Evolutionary conservation across 2,888 invertebrate species (phyloP), one percentile per base, ranked within the genome.

Genomic region (Caenorhabditis japonica): DNA sequence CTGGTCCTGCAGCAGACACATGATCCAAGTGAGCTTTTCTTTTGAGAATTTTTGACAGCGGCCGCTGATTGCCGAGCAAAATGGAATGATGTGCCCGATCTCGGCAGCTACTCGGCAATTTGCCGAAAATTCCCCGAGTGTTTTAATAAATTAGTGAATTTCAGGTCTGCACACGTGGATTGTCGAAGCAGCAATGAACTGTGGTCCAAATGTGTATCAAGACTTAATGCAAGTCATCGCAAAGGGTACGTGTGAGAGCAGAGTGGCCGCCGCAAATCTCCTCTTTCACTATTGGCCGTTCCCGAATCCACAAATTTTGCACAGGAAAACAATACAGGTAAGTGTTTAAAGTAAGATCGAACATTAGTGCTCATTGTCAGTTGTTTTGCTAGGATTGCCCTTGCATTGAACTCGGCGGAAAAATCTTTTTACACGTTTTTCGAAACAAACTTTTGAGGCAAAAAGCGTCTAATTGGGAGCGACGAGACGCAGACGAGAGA

Each of bases 201-300:
- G 94, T 85, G 96, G 96, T 89, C 92, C 92, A 80, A 92, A 93
- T 78, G 92, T 96, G 12, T 93, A 94, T 52, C 59, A 60, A n/a
- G 81, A 80, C 51, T 56, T 81, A 1, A 58, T 79, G 30, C 76
- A 80, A 62, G 77, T 77, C 2, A 77, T 77, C 8, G 72, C 79
- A 2, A 79, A 97, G 89, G 99, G 99, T 44, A 96, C 97, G 0
- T 92, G 94, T 77, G 93, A 93, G 53, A 94, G 97, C 0, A 90
- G 96, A 53, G 92, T 94, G n/a, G 94, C 95, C 0, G 97, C 97
- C 1, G 95, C 95, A 56, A 95, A 97, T 89, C 91, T 99, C 38
- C 91, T 99, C 51, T 97, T 99, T 90, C 95, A 97, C 90, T 99
- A 99, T 89, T 99, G 97, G 97, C 99, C 99, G 4, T 94, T 96